Base-by-base conservation (phyloP, 2,113 vertebrate genomes). In the Motacilla alba region DNA sequence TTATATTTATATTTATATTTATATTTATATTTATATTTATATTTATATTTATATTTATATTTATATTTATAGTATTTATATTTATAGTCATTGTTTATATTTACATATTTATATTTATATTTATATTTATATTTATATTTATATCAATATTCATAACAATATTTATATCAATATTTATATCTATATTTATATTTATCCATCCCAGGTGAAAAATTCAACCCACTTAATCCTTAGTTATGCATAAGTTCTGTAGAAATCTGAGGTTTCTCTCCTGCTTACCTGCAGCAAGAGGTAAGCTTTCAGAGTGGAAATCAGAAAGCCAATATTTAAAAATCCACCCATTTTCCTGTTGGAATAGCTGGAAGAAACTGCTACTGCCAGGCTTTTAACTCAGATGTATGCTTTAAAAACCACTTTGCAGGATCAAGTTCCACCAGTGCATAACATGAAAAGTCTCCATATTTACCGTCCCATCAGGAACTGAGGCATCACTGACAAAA, bases 391-490 rank as follows among this genome's bases (percentile, higher is more conserved):
- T 39, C 11, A 17, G 6, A 20, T 74, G 6, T 15, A 13, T 24
- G 62, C 47, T 62, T 52, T 49, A 56, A 49, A 69, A 89, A 77
- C 4, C 27, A 55, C 10, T 50, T 80, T 12, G 28, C 31, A 30
- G 10, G 15, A 49, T n/a, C 31, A 74, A 60, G 14, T 67, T 70
- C 19, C 76, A 31, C 10, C 21, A 67, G 18, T 10, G 28, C 15
- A 56, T 6, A 70, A 27, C 1, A 13, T 39, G 56, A 90, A 79
- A 92, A 82, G 4, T 31, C 58, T 76, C 46, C 44, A 84, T 94
- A 97, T 96, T 97, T 96, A 98, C 97, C 89, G 95, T 87, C 96
- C 97, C 97, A 97, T 98, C 64, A 97, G 87, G 90, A 98, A 98
- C 46, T 98, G 97, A 70, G 97, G 95, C 64, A 97, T 58, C 76